Conservation (phyloP, 2,888 invertebrate species). For the Drosophila setosimentum region DNA sequence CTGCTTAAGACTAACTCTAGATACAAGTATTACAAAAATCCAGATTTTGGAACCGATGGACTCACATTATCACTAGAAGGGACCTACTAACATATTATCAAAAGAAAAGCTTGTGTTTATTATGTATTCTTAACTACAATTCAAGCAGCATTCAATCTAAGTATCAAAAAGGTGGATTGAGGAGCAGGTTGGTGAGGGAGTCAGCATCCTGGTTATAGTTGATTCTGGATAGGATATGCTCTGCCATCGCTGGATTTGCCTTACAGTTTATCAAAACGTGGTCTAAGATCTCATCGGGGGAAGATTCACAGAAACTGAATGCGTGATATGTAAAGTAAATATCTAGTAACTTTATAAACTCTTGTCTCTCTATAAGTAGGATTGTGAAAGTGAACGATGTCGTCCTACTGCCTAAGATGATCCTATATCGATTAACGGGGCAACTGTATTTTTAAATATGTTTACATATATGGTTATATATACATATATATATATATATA, state of each 20-base stretch:
- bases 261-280: conserved; percentile 24
- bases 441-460: conserved; percentile 12
- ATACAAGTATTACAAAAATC: conserved; percentile 4
- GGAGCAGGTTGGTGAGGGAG: background rate
- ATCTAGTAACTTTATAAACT: conserved; percentile 19
- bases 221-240: conserved; percentile 59
- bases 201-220: conserved; percentile 11
- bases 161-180: conserved; percentile 33
- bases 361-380: conserved; percentile 13
- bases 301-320: conserved; percentile 39
- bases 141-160: conserved; percentile 23
- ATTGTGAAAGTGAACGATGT: conserved; percentile 16
- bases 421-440: conserved; percentile 37
- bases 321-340: conserved; percentile 53
- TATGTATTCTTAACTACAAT: conserved; percentile 25
- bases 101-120: conserved; percentile 20
- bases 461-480: background rate
- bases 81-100: conserved; percentile 8
- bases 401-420: conserved; percentile 23
- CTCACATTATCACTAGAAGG: conserved; percentile 20
- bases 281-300: conserved; percentile 7
- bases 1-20: conserved; percentile 43
- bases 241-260: conserved; percentile 59
- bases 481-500: background rate
- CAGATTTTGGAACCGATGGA: conserved; percentile 21